Percentiles rank a stretch among this genome's conserved stretches.
phyloP scores from a whole-genome alignment of 1,140 invertebrate species.

The Diachasmimorpha longicaudata region DNA sequence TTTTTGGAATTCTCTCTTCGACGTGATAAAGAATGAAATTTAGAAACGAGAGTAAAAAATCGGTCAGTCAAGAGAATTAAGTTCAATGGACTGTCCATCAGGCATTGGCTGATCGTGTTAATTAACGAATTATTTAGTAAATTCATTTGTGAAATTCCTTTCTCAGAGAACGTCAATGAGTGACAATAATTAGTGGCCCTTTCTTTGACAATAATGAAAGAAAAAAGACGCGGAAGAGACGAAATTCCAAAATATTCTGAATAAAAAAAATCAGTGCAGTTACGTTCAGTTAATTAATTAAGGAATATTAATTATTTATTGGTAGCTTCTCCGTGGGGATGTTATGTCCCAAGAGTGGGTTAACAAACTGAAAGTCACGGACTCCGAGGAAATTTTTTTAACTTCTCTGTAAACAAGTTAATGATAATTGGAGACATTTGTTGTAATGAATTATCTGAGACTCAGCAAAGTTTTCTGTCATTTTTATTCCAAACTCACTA shows the following conservation, averaged over 20 bases:
- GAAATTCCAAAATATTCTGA: background rate
- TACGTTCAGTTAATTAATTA: background rate
- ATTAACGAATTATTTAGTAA: background rate
- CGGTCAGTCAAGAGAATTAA: no score
- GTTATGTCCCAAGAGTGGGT: background rate
- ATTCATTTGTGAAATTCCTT: background rate
- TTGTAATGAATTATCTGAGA: background rate
- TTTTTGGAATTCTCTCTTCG: background rate
- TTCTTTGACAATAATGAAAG: slow-evolving; percentile 3
- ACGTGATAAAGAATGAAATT: background rate
- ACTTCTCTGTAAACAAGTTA: no score
- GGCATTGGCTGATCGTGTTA: slow-evolving; percentile 1
- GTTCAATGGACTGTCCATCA: background rate
- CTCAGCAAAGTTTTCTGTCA: no score
- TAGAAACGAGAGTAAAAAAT: background rate
- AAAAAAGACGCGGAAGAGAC: background rate
- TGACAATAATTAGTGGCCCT: slow-evolving; percentile 10
- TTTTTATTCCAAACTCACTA: no score
- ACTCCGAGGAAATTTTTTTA: background rate
- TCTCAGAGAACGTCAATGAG: background rate
- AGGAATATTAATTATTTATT: background rate
- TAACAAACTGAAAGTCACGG: background rate
- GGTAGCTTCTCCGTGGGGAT: background rate
- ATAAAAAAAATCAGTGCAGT: background rate
- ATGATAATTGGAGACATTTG: no score